These are phyloP conservation scores for Aldabrachelys gigantea DNA, from an alignment of 2,113 vertebrate genomes.

Conservation along the genomic window DNA sequence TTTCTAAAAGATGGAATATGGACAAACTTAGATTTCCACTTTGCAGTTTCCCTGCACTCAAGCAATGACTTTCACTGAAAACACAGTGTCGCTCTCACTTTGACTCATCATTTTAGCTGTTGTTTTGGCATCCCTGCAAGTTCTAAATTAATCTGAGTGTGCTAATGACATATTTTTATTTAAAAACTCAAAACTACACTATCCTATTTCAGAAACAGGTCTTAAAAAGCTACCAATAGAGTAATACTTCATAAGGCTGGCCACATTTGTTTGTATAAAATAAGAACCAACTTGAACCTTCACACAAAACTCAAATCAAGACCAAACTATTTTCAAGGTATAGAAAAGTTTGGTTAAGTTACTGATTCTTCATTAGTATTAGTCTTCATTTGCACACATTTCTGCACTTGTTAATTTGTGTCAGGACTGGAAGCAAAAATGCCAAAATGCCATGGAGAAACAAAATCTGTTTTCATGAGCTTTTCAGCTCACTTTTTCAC, in stretches of 20 bases:
- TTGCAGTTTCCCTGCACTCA: background rate
- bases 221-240: background rate
- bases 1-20: background rate
- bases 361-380: background rate
- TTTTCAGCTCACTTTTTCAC: background rate
- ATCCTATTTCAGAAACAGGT: background rate
- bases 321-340: background rate
- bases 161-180: background rate
- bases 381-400: background rate
- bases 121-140: background rate
- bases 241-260: background rate
- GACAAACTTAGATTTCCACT: background rate
- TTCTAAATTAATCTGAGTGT: background rate
- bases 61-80: background rate
- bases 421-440: background rate
- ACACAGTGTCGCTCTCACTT: background rate
- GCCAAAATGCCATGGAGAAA: background rate
- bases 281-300: background rate
- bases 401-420: background rate
- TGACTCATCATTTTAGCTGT: background rate
- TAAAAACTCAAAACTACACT: background rate
- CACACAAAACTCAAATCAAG: background rate
- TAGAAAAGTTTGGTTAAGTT: background rate
- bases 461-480: background rate
- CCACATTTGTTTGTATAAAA: background rate